Conservation (phyloP, 2,888 invertebrate genomes). For the Zaprionus bogoriensis region DNA sequence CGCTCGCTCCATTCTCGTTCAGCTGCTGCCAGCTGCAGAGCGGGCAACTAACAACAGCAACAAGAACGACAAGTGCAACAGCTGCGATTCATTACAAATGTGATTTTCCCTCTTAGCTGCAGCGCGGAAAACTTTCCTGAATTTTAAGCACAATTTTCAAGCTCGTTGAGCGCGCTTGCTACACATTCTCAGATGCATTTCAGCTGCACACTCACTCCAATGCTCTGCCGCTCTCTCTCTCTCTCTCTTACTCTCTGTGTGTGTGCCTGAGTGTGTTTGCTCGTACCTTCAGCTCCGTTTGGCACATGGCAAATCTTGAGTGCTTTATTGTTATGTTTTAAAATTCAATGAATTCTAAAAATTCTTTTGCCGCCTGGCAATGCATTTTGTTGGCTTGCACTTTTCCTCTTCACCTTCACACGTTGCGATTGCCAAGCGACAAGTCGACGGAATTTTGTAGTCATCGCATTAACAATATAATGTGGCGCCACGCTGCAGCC, state of each 20-base stretch:
- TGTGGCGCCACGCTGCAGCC: slow-evolving; percentile 43
- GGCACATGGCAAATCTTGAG: slow-evolving; percentile 72
- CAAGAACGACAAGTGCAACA: slow-evolving; percentile 36
- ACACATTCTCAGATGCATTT: neutral
- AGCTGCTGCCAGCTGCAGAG: slow-evolving; percentile 11
- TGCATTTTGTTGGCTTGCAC: slow-evolving; percentile 54
- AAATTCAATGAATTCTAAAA: slow-evolving; percentile 81
- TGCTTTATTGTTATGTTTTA: slow-evolving; percentile 81
- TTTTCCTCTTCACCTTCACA: slow-evolving; percentile 7
- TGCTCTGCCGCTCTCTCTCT: too few species aligned
- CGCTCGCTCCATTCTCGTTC: slow-evolving; percentile 16
- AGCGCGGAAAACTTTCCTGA: slow-evolving; percentile 52
- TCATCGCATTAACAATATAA: slow-evolving; percentile 69
- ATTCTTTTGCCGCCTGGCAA: slow-evolving; percentile 41
- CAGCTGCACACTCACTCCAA: neutral
- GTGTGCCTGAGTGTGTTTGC: slow-evolving; percentile 10
- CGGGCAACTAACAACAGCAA: neutral
- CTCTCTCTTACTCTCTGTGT: slow-evolving; percentile 1
- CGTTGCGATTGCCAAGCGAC: slow-evolving; percentile 48
- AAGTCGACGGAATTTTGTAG: slow-evolving; percentile 62
- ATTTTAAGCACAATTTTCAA: slow-evolving; percentile 66
- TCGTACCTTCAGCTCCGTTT: slow-evolving; percentile 61
- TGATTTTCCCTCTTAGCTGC: slow-evolving; percentile 55
- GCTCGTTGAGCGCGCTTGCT: slow-evolving; percentile 51
- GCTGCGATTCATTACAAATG: slow-evolving; percentile 74